A percentile compares a stretch with the other conserved stretches of the same genome.
Conservation (phyloP, 2,797 vertebrate genomes). For the Lagodon rhomboides region DNA sequence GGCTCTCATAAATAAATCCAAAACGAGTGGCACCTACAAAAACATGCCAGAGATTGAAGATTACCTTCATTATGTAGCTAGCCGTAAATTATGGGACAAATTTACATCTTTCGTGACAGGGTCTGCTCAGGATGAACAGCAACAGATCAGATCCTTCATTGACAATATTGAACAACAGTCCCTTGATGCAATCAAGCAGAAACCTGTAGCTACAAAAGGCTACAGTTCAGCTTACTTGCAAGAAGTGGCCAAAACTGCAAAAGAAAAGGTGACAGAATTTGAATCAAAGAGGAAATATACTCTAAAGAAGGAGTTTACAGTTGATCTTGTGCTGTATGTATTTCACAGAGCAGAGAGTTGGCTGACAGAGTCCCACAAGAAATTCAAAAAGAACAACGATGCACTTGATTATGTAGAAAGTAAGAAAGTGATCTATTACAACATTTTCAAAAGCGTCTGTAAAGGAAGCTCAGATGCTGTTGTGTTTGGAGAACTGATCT, state of each 20-base stretch:
- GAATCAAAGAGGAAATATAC: background rate
- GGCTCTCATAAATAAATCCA: background rate
- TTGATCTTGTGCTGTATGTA: slow-evolving; percentile 55
- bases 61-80: too few relatives aligned
- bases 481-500: slow-evolving; percentile 56
- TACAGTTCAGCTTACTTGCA: slow-evolving; percentile 32
- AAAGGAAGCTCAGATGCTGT: slow-evolving; percentile 56
- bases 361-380: slow-evolving; percentile 34
- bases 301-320: slow-evolving; percentile 56
- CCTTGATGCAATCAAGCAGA: accelerated
- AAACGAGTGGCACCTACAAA: background rate
- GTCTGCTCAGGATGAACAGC: slow-evolving; percentile 2
- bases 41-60: too few relatives aligned
- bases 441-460: slow-evolving; percentile 48
- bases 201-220: slow-evolving; percentile 52
- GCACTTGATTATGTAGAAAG: too few relatives aligned
- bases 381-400: background rate
- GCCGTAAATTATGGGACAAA: too few relatives aligned
- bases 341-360: slow-evolving; percentile 8
- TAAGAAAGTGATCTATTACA: slow-evolving; percentile 35
- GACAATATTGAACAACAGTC: background rate
- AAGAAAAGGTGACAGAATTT: slow-evolving; percentile 7
- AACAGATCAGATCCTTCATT: slow-evolving; percentile 11
- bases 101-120: too few relatives aligned
- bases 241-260: slow-evolving; percentile 24